Evolutionary conservation across 2,113 vertebrate genomes (phyloP).

Genomic region (Melanocharis versteri): DNA sequence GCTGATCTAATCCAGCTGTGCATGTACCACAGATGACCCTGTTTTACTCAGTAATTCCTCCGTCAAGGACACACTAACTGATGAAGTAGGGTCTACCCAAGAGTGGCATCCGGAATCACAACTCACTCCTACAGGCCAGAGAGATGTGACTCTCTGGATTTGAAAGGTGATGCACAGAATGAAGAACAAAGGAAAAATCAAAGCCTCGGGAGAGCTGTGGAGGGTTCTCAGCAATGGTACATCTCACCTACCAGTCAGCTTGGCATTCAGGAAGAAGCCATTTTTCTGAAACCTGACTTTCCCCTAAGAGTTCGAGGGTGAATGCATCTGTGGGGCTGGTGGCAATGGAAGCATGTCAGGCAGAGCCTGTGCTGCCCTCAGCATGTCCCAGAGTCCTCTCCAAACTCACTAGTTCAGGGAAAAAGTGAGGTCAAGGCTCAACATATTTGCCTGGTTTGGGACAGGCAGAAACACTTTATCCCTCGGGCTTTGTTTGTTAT

Average conservation of each 20-base stretch:
- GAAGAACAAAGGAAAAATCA: not conserved
- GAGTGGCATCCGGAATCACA: not conserved
- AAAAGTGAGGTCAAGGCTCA: not conserved
- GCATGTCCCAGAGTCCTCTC: not conserved
- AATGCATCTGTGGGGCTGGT: not conserved
- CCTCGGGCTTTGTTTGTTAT: conserved; percentile 7
- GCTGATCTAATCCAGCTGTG: not conserved
- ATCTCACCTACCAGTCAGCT: not conserved
- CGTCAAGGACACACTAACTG: not conserved
- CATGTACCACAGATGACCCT: not conserved
- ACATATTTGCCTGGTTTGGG: not conserved
- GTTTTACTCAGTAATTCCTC: not conserved
- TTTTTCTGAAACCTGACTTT: not conserved
- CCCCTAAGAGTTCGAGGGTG: not conserved
- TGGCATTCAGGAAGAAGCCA: not conserved
- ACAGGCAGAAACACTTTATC: not conserved
- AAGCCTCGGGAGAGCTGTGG: not conserved
- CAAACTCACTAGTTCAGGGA: not conserved
- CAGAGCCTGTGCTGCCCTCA: not conserved
- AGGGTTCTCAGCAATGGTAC: not conserved
- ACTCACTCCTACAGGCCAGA: not conserved
- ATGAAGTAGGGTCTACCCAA: not conserved
- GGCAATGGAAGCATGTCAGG: not conserved
- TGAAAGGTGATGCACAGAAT: not conserved
- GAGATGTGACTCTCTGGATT: not conserved